Evolutionary conservation across 2,888 invertebrate genomes (phyloP).

Genomic region (Aporophyla lueneburgensis): DNA sequence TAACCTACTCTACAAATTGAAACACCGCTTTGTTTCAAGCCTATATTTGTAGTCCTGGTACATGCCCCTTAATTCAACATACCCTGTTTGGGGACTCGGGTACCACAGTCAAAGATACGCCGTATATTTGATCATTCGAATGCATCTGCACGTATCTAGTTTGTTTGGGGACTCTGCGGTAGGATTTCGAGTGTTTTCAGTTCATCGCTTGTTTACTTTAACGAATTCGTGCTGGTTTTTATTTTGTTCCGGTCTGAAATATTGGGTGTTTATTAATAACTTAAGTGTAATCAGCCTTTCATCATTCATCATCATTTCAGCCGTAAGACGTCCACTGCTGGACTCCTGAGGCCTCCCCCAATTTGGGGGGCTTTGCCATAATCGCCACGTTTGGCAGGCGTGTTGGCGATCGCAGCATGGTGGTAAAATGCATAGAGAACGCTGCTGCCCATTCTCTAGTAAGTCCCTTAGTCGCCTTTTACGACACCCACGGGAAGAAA

Average conservation of each 20-base stretch:
- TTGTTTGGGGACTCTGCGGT: constrained; percentile 31
- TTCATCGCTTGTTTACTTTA: constrained; percentile 27
- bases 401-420: too few relatives aligned
- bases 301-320: too few relatives aligned
- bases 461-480: too few relatives aligned
- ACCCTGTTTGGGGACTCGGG: constrained; percentile 46
- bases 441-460: too few relatives aligned
- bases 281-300: too few relatives aligned
- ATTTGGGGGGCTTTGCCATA: too few relatives aligned
- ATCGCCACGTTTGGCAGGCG: too few relatives aligned
- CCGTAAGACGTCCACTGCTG: too few relatives aligned
- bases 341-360: too few relatives aligned
- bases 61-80: constrained; percentile 52
- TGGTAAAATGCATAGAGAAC: too few relatives aligned
- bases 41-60: constrained; percentile 41
- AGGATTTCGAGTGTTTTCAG: constrained; percentile 41
- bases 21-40: constrained; percentile 16
- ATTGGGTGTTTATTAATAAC: neutral
- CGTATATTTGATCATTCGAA: constrained; percentile 61
- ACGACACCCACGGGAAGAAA: too few relatives aligned
- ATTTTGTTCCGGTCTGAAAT: constrained; percentile 27
- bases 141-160: constrained; percentile 61
- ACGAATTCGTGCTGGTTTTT: constrained; percentile 26
- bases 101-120: constrained; percentile 38
- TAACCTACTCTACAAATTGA: constrained; percentile 31